Evolutionary conservation across 2,888 invertebrate species (phyloP).

Genomic region (Spisula subtruncata): DNA sequence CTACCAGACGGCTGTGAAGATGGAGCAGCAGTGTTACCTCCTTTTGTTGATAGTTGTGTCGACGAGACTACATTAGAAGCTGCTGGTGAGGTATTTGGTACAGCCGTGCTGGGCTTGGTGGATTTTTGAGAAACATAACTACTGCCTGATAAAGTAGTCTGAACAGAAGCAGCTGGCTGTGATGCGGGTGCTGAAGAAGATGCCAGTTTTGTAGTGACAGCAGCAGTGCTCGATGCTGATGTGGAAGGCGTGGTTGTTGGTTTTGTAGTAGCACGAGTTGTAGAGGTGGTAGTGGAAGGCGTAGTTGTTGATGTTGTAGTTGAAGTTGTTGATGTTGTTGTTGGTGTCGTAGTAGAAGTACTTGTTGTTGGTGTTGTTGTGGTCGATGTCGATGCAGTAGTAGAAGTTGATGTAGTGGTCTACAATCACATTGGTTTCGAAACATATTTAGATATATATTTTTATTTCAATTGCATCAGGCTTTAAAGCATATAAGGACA

Average conservation of each 20-base stretch:
- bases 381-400: background rate
- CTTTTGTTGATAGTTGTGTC: background rate
- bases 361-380: background rate
- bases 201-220: background rate
- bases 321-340: background rate
- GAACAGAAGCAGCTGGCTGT: background rate
- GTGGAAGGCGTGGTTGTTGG: background rate
- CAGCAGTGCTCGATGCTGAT: background rate
- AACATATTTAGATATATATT: too few species aligned
- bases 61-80: background rate
- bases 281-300: background rate
- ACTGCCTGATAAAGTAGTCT: background rate
- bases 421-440: background rate
- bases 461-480: too few species aligned
- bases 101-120: too few species aligned
- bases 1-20: background rate
- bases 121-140: background rate
- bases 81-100: background rate
- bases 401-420: slow-evolving; percentile 5
- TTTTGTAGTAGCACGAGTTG: background rate
- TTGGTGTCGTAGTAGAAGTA: background rate
- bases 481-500: too few species aligned
- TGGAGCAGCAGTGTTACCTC: background rate
- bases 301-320: background rate
- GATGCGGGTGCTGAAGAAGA: background rate